Percentiles rank a stretch among this genome's conserved stretches.
Conservation (phyloP, 2,888 invertebrate genomes). For the Koerneria pararmatus region DNA sequence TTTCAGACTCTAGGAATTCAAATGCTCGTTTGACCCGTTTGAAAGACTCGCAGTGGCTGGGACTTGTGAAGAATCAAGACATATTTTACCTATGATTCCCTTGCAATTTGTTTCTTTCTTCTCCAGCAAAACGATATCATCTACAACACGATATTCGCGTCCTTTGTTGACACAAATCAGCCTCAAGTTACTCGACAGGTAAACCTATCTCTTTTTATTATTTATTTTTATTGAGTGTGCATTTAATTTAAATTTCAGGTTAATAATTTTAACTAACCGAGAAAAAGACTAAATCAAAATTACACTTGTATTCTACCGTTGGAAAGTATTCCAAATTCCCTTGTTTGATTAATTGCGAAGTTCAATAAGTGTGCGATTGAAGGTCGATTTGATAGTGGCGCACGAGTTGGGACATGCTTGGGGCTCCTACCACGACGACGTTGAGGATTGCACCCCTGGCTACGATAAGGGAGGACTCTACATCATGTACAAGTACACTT, state of each 20-base stretch:
- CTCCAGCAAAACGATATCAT: too few relatives aligned
- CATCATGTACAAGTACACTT: slow-evolving; percentile 92
- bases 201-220: too few relatives aligned
- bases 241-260: too few relatives aligned
- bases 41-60: slow-evolving; percentile 4
- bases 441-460: slow-evolving; percentile 83
- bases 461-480: slow-evolving; percentile 76
- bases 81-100: too few relatives aligned
- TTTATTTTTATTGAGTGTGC: too few relatives aligned
- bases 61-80: slow-evolving; percentile 6
- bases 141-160: too few relatives aligned
- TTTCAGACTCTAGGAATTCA: slow-evolving; percentile 12
- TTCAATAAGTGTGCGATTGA: background rate
- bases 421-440: slow-evolving; percentile 25
- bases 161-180: too few relatives aligned
- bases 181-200: too few relatives aligned
- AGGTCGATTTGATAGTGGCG: slow-evolving; percentile 75
- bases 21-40: slow-evolving; percentile 17
- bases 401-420: slow-evolving; percentile 66
- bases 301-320: slow-evolving; percentile 27
- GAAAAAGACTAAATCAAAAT: too few relatives aligned
- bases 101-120: too few relatives aligned
- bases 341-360: too few relatives aligned
- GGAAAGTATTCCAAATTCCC: background rate
- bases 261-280: too few relatives aligned